Conservation (phyloP, 2,888 invertebrate species). For the Synanthedon formicaeformis region DNA sequence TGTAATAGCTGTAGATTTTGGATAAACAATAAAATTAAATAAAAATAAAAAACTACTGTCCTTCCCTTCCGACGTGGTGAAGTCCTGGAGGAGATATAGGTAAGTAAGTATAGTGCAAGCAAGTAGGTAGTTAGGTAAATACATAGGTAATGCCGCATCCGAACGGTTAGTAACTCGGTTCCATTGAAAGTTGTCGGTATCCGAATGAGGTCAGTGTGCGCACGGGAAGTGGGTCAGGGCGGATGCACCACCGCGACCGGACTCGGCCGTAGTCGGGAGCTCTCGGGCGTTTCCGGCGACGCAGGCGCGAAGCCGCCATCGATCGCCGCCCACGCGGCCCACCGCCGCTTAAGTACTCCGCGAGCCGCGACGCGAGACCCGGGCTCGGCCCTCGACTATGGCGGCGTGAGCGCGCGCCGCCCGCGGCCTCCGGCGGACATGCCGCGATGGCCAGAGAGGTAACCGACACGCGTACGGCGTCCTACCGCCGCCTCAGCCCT, state of each 20-base stretch:
- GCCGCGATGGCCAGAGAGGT: constrained; percentile 82
- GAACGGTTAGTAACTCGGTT: constrained; percentile 16
- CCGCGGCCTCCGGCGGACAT: constrained; percentile 74
- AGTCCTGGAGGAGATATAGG: no score
- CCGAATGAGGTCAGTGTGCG: constrained; percentile 43
- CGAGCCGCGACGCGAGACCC: constrained; percentile 58
- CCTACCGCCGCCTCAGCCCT: constrained; percentile 26
- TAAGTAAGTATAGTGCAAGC: background rate
- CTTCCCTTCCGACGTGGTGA: no score
- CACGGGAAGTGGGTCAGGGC: constrained; percentile 57
- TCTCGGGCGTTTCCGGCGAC: constrained; percentile 33
- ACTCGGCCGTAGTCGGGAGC: constrained; percentile 38
- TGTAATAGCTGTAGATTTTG: no score
- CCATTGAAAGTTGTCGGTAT: constrained; percentile 18
- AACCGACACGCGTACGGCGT: constrained; percentile 49
- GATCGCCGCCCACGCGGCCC: constrained; percentile 35
- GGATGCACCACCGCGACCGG: constrained; percentile 21
- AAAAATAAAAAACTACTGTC: no score
- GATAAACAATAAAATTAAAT: no score
- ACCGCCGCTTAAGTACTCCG: constrained; percentile 48
- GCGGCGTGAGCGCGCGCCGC: constrained; percentile 68
- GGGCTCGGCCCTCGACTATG: constrained; percentile 60
- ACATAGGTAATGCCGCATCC: constrained; percentile 10
- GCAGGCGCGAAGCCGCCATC: constrained; percentile 50
- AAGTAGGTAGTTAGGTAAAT: background rate